phyloP scores from a whole-genome alignment of 35 echinoderm and acorn worm genomes.

The Lytechinus pictus region DNA sequence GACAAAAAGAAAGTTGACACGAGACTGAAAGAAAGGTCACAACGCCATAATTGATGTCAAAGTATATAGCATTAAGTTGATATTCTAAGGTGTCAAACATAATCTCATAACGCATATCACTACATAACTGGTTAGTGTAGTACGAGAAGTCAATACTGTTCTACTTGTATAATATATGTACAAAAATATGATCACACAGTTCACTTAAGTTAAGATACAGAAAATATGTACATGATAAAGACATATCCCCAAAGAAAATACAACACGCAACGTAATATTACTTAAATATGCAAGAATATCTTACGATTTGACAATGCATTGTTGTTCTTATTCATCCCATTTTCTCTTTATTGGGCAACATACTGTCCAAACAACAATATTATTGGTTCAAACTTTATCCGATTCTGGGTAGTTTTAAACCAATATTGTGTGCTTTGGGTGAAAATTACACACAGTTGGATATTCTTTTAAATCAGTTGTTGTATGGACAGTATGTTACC shows the following conservation, averaged over 20 bases:
- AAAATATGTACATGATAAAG: background rate
- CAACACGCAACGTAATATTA: background rate
- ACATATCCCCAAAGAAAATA: background rate
- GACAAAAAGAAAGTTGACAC: background rate
- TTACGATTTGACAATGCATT: no score
- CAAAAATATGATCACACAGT: background rate
- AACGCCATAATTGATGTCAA: background rate
- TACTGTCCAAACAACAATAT: no score
- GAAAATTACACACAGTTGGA: no score
- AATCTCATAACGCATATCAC: background rate
- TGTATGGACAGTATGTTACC: no score
- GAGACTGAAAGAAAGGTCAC: background rate
- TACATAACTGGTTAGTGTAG: background rate
- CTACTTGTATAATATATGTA: background rate
- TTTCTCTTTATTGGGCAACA: no score
- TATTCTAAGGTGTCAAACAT: background rate
- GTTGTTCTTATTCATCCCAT: no score
- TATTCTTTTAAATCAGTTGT: no score
- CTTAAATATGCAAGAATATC: background rate
- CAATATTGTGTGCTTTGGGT: no score
- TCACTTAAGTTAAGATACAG: background rate
- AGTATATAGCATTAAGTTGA: background rate
- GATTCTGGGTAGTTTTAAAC: no score
- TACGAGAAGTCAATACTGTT: background rate
- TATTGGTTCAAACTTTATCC: no score